These are phyloP conservation scores for Alcedo atthis DNA, from an alignment of 2,797 vertebrate genomes.

Conservation along the genomic window DNA sequence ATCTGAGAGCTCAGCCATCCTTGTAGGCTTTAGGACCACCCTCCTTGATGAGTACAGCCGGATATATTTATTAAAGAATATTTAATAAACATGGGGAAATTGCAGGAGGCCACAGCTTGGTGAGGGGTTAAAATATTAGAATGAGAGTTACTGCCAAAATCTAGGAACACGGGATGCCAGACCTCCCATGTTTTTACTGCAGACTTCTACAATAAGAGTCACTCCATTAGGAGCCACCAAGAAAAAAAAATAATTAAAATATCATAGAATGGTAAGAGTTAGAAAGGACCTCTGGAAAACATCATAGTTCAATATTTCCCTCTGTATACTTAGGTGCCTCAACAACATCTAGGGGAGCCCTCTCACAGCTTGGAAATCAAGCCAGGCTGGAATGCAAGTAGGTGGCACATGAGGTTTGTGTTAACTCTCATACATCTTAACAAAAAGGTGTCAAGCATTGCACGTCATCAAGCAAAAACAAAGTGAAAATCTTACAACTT, in stretches of 20 bases:
- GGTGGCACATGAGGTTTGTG: conserved; percentile 2
- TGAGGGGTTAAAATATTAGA: conserved; percentile 9
- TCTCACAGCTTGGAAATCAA: conserved; percentile 1
- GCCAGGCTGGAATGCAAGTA: background rate
- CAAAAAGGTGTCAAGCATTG: conserved; percentile 27
- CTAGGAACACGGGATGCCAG: background rate
- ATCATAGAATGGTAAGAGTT: no score
- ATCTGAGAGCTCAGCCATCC: background rate
- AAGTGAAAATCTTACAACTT: background rate
- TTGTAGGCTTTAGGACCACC: background rate
- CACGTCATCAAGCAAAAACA: background rate
- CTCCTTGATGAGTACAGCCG: background rate
- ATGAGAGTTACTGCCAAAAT: background rate
- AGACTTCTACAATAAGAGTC: background rate
- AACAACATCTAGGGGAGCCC: background rate
- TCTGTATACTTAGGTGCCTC: background rate
- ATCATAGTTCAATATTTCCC: background rate
- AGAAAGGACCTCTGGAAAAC: no score
- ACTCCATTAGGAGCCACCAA: background rate
- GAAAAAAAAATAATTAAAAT: background rate
- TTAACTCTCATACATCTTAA: background rate
- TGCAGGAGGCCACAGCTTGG: background rate
- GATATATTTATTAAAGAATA: background rate
- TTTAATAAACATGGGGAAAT: background rate
- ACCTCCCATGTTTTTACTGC: conserved; percentile 46